Base-by-base conservation (phyloP, 2,113 vertebrate genomes). In the Sebastes schlegelii region DNA sequence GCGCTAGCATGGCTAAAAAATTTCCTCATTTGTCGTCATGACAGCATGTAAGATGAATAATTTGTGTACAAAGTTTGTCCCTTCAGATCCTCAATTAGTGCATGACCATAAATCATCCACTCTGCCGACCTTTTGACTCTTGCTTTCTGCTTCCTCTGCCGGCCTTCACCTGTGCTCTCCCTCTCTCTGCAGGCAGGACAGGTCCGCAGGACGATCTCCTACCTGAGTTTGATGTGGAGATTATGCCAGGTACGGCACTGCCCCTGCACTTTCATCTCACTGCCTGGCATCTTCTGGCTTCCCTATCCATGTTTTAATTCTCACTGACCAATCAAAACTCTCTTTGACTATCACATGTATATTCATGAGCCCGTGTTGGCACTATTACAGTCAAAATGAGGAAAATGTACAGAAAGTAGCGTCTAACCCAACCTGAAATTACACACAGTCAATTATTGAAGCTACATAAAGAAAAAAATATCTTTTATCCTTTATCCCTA, bases 211-310 rank as follows among this genome's bases (percentile, higher is more conserved):
- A 97, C 95, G 98, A 98, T 95, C 95, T 99, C 95, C 97, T 99
- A 95, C 98, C 98, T 97, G 97, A 96, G 96, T 99, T 99, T 97
- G 97, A 99, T 96, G 95, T 98, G 97, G 97, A 98, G 95, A 95
- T 99, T 94, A 99, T 99, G 98, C 97, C 98, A 99, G 98, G 98
- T 99, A 99, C 89, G 88, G 90, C 92, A 67, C 73, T 79, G 84
- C 79, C 64, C 71, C 86, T 89, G 83, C 85, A 77, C 71, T 49
- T 86, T 23, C 69, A 16, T 62, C 67, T 82, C 82, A 63, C 63
- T 79, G 75, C 77, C 49, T 84, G 52, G 45, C 89, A 51, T 73
- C 74, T 81, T 80, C 61, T 21, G 52, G 83, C 89, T 90, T 89
- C 70, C 19, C 76, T 88, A 34, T 34, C 34, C 11, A 77, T 55